phyloP scores from a whole-genome alignment of 2,797 vertebrate genomes.

The Catamblyrhynchus diadema region DNA sequence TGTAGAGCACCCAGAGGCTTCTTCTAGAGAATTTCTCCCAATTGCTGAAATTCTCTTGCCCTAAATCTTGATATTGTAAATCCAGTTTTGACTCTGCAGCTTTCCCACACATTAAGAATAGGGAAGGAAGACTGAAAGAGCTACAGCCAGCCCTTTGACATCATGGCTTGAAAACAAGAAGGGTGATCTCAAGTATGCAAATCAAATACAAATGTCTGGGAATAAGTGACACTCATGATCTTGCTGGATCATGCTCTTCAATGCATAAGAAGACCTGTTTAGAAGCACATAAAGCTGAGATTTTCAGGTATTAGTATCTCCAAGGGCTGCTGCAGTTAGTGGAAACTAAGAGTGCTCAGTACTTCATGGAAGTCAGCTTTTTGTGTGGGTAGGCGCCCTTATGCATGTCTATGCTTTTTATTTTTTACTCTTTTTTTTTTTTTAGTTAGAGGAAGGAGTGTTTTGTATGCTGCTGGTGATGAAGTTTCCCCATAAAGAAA shows the following conservation, averaged over 20 bases:
- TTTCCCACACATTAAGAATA: background rate
- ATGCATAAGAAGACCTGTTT: background rate
- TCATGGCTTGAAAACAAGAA: background rate
- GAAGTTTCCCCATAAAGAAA: background rate
- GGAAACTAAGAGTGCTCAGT: background rate
- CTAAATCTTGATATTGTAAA: background rate
- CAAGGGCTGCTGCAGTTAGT: background rate
- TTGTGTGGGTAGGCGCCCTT: background rate
- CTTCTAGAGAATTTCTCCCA: background rate
- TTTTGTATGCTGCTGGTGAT: background rate
- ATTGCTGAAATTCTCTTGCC: background rate
- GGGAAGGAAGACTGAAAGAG: background rate
- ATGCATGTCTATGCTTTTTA: too few relatives aligned
- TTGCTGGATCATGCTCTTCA: background rate
- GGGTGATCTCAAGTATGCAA: background rate
- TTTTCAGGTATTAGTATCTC: background rate
- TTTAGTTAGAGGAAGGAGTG: background rate
- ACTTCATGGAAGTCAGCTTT: background rate
- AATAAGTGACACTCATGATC: background rate
- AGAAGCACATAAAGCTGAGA: background rate
- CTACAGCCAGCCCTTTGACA: background rate
- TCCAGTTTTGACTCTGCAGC: background rate
- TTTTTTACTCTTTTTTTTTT: background rate
- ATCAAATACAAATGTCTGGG: background rate
- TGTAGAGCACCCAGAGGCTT: background rate